Conservation (phyloP, 1,140 invertebrate genomes). For the Heliconius eleuchia region DNA sequence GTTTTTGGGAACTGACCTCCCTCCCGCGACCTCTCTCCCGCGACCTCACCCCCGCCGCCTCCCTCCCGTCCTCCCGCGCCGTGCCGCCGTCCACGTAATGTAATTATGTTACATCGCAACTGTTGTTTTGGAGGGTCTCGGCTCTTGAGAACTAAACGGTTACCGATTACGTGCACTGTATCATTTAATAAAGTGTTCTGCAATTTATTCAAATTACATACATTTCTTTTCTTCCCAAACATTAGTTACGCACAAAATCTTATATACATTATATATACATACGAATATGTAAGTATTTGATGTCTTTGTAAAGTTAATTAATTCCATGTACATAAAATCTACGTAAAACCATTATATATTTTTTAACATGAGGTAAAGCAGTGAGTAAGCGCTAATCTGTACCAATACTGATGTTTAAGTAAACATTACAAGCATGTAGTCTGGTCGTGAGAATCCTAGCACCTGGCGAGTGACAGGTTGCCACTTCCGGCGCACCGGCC, state of each 20-base stretch:
- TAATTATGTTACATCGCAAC: background rate
- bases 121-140: background rate
- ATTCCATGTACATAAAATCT: no score
- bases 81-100: background rate
- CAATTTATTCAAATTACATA: background rate
- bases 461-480: conserved; percentile 20
- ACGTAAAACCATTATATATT: no score
- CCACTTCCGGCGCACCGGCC: conserved; percentile 16
- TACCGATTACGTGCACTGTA: background rate
- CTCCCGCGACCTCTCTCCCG: background rate
- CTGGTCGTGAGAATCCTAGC: conserved; percentile 36
- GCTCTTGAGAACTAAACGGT: background rate
- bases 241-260: background rate
- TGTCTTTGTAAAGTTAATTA: no score
- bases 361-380: background rate
- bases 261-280: background rate
- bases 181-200: background rate
- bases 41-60: background rate
- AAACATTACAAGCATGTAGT: conserved; percentile 17
- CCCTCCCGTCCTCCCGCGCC: conserved; percentile 2
- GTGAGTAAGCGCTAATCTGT: background rate
- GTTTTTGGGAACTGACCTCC: conserved; percentile 17
- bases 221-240: background rate
- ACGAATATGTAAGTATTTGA: no score
- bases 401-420: conserved; percentile 13